Conservation (phyloP, 2,113 vertebrate species). For the Corythoichthys haematopterus region DNA sequence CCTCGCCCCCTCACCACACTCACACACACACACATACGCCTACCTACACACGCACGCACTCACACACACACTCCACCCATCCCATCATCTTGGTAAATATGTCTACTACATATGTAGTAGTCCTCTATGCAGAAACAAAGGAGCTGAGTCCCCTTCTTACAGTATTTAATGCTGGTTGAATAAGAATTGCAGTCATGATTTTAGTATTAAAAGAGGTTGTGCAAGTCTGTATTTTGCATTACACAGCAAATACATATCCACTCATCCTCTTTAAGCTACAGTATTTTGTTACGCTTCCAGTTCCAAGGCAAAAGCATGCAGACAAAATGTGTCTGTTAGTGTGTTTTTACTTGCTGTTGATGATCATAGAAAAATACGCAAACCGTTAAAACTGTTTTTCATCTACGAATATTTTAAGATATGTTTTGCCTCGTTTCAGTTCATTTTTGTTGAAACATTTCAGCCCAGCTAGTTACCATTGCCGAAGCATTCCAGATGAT, state of each 20-base stretch:
- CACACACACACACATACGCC: too few relatives aligned
- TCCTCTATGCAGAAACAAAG: slow-evolving; percentile 52
- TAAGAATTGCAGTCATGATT: background rate
- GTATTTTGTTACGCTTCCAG: background rate
- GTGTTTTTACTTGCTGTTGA: background rate
- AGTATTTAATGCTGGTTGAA: slow-evolving; percentile 15
- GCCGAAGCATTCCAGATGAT: too few relatives aligned
- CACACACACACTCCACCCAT: slow-evolving; percentile 25
- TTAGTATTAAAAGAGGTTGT: background rate
- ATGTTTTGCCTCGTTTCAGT: too few relatives aligned
- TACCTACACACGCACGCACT: background rate
- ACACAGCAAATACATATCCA: background rate
- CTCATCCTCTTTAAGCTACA: background rate
- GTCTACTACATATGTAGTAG: slow-evolving; percentile 44
- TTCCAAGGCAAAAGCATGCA: background rate
- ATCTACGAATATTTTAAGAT: background rate
- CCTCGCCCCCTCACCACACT: slow-evolving; percentile 11
- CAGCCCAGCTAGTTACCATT: too few relatives aligned
- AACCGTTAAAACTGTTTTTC: background rate
- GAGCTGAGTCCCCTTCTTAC: slow-evolving; percentile 15
- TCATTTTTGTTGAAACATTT: too few relatives aligned
- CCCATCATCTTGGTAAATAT: slow-evolving; percentile 64
- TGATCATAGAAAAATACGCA: too few relatives aligned
- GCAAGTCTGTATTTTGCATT: background rate
- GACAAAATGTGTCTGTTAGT: background rate